phyloP scores from a whole-genome alignment of 2,888 invertebrate genomes.

The Acrocyrtus sp. region DNA sequence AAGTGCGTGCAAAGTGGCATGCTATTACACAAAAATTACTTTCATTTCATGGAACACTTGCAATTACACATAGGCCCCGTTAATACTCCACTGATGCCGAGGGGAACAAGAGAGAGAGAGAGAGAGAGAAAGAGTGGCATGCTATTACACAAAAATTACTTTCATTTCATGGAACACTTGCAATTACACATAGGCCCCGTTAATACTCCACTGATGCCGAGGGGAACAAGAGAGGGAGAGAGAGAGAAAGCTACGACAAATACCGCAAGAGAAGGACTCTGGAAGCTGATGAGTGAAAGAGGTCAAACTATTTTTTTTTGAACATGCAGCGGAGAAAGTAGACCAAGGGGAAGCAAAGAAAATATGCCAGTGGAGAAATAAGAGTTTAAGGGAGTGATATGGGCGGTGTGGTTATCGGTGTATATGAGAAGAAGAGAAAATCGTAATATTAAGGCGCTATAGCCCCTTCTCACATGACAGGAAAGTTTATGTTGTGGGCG shows the following conservation, averaged over 20 bases:
- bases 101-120: constrained; percentile 9
- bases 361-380: not conserved
- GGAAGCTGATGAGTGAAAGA: constrained; percentile 1
- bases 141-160: not conserved
- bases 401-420: not conserved
- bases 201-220: constrained; percentile 8
- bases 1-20: not conserved
- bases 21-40: not conserved
- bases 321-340: constrained; percentile 5
- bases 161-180: not conserved
- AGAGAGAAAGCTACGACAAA: not conserved
- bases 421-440: no score
- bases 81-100: no score
- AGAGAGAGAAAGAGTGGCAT: not conserved
- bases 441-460: not conserved
- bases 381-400: not conserved
- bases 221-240: not conserved
- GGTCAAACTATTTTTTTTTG: constrained; percentile 9
- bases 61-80: constrained; percentile 10
- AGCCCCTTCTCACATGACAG: constrained; percentile 1
- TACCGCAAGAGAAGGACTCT: not conserved
- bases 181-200: constrained; percentile 10
- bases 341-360: constrained; percentile 20
- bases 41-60: not conserved
- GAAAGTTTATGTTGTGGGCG: not conserved